Conservation (phyloP, 2,888 invertebrate genomes). For the Pseudococcus jackbeardsleyi region DNA sequence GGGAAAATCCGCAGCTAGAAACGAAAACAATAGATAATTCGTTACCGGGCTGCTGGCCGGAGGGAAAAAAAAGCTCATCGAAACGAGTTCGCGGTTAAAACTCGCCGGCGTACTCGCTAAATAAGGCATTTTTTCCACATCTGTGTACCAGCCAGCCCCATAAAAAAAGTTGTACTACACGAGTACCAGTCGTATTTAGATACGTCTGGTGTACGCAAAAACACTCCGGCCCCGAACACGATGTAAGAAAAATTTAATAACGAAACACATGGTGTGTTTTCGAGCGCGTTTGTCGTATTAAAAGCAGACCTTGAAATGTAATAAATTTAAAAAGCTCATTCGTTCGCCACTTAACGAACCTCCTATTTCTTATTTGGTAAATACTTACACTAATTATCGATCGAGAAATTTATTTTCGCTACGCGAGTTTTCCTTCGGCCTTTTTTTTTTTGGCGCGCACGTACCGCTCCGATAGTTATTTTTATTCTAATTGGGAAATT, state of each 20-base stretch:
- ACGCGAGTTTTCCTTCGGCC: neutral
- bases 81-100: slow-evolving; percentile 23
- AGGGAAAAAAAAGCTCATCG: neutral
- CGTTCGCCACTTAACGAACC: slow-evolving; percentile 15
- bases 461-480: neutral
- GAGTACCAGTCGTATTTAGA: neutral
- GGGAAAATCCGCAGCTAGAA: neutral
- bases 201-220: neutral
- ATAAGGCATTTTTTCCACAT: slow-evolving; percentile 16
- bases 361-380: slow-evolving; percentile 13
- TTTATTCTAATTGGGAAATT: slow-evolving; percentile 16
- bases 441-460: neutral
- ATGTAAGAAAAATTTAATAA: slow-evolving; percentile 39
- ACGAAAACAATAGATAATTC: neutral
- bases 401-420: slow-evolving; percentile 7
- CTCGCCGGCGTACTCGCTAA: neutral
- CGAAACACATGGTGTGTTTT: slow-evolving; percentile 30
- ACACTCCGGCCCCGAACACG: neutral
- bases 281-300: slow-evolving; percentile 15
- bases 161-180: slow-evolving; percentile 4
- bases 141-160: neutral
- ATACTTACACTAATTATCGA: slow-evolving; percentile 28
- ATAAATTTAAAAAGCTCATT: slow-evolving; percentile 45
- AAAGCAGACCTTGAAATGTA: slow-evolving; percentile 42
- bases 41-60: neutral